These are phyloP conservation scores for Lasioglossum albipes DNA, from an alignment of 1,140 invertebrate genomes.

Conservation along the genomic window DNA sequence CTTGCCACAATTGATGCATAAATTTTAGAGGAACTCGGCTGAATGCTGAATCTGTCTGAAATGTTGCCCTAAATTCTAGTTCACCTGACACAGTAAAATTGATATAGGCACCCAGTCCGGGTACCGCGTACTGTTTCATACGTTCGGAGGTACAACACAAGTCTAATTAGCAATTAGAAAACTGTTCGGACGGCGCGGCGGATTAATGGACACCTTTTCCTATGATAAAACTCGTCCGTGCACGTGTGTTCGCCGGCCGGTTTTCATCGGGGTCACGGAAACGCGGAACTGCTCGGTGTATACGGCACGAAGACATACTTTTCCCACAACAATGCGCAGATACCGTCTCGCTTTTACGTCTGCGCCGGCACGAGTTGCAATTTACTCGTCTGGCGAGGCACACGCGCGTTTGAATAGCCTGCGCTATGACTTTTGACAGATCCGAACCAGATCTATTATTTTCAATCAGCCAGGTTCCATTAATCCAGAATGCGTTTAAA, in stretches of 20 bases:
- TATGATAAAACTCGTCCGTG: constrained; percentile 38
- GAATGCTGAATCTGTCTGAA: too few relatives aligned
- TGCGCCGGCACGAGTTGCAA: constrained; percentile 47
- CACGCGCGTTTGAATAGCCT: constrained; percentile 34
- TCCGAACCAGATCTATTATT: background rate
- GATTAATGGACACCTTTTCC: background rate
- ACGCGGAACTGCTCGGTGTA: constrained; percentile 73
- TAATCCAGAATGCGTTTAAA: background rate
- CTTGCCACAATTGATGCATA: too few relatives aligned
- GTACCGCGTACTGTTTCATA: background rate
- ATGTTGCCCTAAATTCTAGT: too few relatives aligned
- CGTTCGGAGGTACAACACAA: background rate
- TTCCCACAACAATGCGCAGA: constrained; percentile 73
- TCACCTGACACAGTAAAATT: too few relatives aligned
- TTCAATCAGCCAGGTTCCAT: background rate
- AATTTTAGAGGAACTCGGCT: too few relatives aligned
- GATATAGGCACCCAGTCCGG: too few relatives aligned
- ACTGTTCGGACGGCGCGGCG: background rate
- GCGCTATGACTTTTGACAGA: background rate
- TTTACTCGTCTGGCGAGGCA: constrained; percentile 59
- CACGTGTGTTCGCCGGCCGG: constrained; percentile 44
- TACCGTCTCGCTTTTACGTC: constrained; percentile 47
- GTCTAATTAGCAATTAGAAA: background rate
- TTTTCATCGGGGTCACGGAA: constrained; percentile 76
- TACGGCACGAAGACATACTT: constrained; percentile 78